A percentile compares a stretch with the other conserved stretches of the same genome.
These are phyloP conservation scores for Alligator mississippiensis DNA, from an alignment of 2,113 vertebrate species.

Conservation along the genomic window DNA sequence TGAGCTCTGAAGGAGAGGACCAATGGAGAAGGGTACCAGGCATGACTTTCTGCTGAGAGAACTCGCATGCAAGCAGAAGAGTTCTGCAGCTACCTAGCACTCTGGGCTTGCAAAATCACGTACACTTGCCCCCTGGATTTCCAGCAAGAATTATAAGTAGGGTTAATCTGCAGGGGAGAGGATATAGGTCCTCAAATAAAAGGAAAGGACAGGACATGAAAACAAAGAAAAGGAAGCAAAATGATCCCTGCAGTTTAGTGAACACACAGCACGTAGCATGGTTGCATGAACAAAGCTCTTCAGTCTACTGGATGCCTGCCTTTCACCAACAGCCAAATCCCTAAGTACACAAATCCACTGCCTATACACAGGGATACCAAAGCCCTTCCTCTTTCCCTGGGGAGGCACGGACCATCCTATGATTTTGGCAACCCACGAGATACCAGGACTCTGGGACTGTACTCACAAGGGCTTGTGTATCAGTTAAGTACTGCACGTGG, in stretches of 20 bases:
- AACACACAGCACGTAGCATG: fast-evolving
- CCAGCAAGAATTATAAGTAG: not conserved
- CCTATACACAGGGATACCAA: not conserved
- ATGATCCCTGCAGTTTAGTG: not conserved
- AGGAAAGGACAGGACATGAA: not conserved
- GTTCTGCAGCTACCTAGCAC: not conserved
- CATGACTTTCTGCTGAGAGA: not conserved
- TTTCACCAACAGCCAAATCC: no score
- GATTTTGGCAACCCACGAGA: not conserved
- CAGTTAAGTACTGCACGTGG: no score
- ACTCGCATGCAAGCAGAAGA: not conserved
- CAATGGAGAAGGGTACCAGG: not conserved
- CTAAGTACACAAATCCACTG: fast-evolving
- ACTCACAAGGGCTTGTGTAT: no score
- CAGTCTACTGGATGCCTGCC: not conserved
- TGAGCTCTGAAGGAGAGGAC: fast-evolving
- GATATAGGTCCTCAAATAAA: not conserved
- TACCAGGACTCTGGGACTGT: not conserved
- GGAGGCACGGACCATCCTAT: not conserved
- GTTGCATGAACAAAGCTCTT: fast-evolving
- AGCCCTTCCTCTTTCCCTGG: no score
- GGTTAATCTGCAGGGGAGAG: fast-evolving
- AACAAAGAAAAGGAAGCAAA: fast-evolving
- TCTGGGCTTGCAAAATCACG: not conserved
- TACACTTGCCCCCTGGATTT: fast-evolving